Percentiles rank a stretch among this genome's conserved stretches.
These are phyloP conservation scores for Hassar affinis DNA, from an alignment of 2,113 vertebrate species.

Conservation along the genomic window DNA sequence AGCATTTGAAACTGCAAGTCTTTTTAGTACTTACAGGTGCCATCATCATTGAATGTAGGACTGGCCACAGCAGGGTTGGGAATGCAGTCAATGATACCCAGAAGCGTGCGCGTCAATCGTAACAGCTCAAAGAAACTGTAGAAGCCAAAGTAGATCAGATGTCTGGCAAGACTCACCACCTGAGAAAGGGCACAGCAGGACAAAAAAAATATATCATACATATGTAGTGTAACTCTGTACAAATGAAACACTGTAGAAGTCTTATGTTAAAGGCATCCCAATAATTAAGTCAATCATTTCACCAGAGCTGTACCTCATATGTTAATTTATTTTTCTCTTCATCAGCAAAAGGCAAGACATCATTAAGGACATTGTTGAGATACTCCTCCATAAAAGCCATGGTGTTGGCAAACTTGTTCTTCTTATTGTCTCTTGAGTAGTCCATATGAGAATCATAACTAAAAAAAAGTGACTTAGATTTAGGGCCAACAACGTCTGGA, in stretches of 20 bases:
- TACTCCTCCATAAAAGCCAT: conserved; percentile 99
- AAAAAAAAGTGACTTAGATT: neutral
- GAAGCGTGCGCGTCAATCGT: conserved; percentile 87
- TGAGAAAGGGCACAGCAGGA: conserved; percentile 54
- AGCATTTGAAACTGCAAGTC: neutral
- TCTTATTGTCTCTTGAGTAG: conserved; percentile 89
- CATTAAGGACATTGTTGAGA: conserved; percentile 91
- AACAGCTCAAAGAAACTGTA: conserved; percentile 97
- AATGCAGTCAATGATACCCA: conserved; percentile 94
- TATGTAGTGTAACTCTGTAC: neutral
- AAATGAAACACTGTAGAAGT: neutral
- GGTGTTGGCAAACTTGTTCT: conserved; percentile 94
- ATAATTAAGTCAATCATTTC: too few relatives aligned
- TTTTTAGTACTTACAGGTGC: conserved; percentile 69
- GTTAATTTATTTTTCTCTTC: conserved; percentile 98
- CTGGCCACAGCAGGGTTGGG: conserved; percentile 75
- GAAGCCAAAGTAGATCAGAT: conserved; percentile 98
- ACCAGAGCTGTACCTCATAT: conserved; percentile 78
- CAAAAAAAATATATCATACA: neutral
- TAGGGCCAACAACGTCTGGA: neutral
- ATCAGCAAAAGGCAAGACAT: conserved; percentile 89
- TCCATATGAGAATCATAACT: conserved; percentile 98
- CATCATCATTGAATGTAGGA: conserved; percentile 76
- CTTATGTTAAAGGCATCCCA: neutral
- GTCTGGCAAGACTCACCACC: conserved; percentile 94